Evolutionary conservation across 2,113 vertebrate species (phyloP).

Genomic region (Ifrita kowaldi): DNA sequence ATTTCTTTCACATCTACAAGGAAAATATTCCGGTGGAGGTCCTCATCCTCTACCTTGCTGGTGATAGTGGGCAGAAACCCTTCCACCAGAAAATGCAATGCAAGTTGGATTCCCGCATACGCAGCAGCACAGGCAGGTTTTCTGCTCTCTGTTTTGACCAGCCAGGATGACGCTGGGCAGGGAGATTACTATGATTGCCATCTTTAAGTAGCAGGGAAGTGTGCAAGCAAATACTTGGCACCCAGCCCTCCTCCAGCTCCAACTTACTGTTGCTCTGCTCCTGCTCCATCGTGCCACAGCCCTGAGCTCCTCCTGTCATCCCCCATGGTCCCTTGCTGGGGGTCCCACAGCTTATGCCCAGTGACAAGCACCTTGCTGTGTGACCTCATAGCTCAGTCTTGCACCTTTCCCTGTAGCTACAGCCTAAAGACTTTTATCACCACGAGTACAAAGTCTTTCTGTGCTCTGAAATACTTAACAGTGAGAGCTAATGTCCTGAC

Average conservation of each 20-base stretch:
- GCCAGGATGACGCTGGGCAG: not conserved
- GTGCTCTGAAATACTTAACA: not conserved
- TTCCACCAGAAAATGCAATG: not conserved
- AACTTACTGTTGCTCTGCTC: not conserved
- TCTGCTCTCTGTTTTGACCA: not conserved
- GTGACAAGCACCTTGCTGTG: not conserved
- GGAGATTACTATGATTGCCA: not conserved
- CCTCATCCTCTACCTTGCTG: not conserved
- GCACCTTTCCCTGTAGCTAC: not conserved
- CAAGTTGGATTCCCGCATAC: not conserved
- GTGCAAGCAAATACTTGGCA: not conserved
- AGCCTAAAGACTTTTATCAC: not conserved
- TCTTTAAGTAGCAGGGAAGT: not conserved
- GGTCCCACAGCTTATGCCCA: accelerated
- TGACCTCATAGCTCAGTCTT: not conserved
- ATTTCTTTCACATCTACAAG: not conserved
- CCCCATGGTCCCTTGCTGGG: too few relatives aligned
- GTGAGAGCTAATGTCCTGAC: not conserved
- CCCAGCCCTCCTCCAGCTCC: not conserved
- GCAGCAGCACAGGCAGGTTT: not conserved
- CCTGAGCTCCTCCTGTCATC: not conserved
- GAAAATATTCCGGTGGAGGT: not conserved
- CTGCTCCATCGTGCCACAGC: not conserved
- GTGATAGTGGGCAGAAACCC: not conserved
- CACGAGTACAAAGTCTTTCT: not conserved